Conservation (phyloP, 2,888 invertebrate genomes). For the Apodemia hepburni region DNA sequence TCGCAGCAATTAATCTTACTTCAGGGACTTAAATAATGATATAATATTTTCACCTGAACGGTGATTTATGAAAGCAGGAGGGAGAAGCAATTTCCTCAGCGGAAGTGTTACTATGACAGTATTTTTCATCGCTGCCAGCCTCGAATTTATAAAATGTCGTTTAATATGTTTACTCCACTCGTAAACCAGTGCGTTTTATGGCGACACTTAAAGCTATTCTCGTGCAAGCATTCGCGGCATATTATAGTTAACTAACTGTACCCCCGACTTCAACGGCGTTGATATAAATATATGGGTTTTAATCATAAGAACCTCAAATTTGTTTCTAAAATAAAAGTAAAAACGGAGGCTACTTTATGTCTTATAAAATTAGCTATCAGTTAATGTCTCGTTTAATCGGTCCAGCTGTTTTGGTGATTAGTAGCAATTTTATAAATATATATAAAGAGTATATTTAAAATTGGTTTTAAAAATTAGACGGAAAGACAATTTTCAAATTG, state of each 20-base stretch:
- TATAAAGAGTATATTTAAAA: too few species aligned
- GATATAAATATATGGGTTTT: too few species aligned
- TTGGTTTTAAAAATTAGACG: too few species aligned
- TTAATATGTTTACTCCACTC: neutral
- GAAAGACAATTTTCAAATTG: too few species aligned
- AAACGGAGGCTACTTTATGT: too few species aligned
- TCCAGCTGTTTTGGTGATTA: too few species aligned
- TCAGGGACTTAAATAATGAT: conserved; percentile 32
- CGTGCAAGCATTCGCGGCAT: neutral
- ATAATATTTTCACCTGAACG: conserved; percentile 62
- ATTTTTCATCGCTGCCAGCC: conserved; percentile 19
- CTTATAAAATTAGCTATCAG: too few species aligned
- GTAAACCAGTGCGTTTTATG: conserved; percentile 2
- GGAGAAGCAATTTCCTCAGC: conserved; percentile 62
- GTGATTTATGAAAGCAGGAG: conserved; percentile 58
- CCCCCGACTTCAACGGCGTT: too few species aligned
- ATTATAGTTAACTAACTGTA: neutral
- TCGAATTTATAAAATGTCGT: conserved; percentile 16
- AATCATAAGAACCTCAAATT: too few species aligned
- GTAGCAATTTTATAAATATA: too few species aligned
- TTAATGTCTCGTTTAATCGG: too few species aligned
- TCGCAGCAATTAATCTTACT: conserved; percentile 8
- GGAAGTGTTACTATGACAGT: conserved; percentile 53
- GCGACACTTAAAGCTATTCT: neutral
- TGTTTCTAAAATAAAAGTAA: too few species aligned